These are phyloP conservation scores for Alfaro cultratus DNA, from an alignment of 2,797 vertebrate genomes.

Conservation along the genomic window DNA sequence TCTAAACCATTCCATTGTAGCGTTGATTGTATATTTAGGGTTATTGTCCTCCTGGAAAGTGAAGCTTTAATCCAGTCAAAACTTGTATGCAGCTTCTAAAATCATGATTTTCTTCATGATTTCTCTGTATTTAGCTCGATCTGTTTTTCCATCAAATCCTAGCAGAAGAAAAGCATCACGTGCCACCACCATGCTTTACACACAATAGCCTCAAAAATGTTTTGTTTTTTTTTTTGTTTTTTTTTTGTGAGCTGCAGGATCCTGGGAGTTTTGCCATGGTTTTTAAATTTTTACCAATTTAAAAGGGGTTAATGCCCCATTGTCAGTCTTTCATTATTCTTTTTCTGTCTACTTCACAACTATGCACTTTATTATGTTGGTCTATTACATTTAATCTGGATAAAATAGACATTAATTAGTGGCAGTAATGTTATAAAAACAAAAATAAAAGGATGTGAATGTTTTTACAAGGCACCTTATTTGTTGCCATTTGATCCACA, in stretches of 20 bases:
- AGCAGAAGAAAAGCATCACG: neutral
- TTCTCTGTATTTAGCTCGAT: neutral
- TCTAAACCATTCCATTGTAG: neutral
- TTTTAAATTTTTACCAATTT: neutral
- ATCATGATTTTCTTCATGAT: neutral
- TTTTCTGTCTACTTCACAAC: neutral
- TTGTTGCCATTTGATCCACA: constrained; percentile 59
- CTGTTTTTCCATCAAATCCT: neutral
- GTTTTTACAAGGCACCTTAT: neutral
- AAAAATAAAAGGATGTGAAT: neutral
- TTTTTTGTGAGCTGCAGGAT: no score
- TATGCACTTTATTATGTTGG: neutral
- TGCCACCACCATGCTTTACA: neutral
- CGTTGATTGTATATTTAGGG: neutral
- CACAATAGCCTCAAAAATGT: neutral
- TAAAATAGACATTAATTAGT: neutral
- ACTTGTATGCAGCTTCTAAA: neutral
- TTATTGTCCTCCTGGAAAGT: neutral
- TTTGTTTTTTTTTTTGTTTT: neutral
- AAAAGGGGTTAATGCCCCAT: neutral
- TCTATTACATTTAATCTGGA: neutral
- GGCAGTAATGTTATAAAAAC: neutral
- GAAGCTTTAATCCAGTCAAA: neutral
- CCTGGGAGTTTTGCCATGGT: neutral
- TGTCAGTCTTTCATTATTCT: neutral